phyloP scores from a whole-genome alignment of 2,888 invertebrate species.

The Crepidodera aurea region DNA sequence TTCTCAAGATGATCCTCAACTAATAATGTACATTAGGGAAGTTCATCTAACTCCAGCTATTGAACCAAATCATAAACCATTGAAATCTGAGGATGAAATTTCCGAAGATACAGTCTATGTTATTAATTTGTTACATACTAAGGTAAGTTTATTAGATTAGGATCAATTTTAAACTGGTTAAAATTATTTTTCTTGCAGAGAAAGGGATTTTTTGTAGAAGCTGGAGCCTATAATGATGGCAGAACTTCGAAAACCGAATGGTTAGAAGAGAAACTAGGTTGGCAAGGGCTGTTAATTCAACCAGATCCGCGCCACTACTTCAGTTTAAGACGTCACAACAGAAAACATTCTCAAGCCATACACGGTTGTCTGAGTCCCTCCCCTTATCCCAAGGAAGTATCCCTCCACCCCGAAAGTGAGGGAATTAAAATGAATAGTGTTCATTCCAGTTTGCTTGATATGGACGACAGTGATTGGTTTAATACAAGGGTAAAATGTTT shows the following conservation, averaged over 20 bases:
- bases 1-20: slow-evolving; percentile 76
- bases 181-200: slow-evolving; percentile 65
- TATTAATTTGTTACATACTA: slow-evolving; percentile 60
- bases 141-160: slow-evolving; percentile 53
- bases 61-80: slow-evolving; percentile 60
- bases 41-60: slow-evolving; percentile 68
- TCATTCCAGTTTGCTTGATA: slow-evolving; percentile 65
- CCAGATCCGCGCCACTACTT: slow-evolving; percentile 82
- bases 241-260: slow-evolving; percentile 73
- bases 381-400: slow-evolving; percentile 73
- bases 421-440: slow-evolving; percentile 61
- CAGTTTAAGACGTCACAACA: slow-evolving; percentile 67
- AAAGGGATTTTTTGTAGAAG: slow-evolving; percentile 78
- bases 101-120: slow-evolving; percentile 64
- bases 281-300: slow-evolving; percentile 80
- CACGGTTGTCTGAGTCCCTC: slow-evolving; percentile 84
- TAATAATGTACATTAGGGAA: slow-evolving; percentile 78
- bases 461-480: slow-evolving; percentile 66
- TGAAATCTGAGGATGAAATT: slow-evolving; percentile 53
- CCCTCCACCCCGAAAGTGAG: slow-evolving; percentile 58
- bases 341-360: slow-evolving; percentile 69
- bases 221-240: slow-evolving; percentile 68
- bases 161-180: not conserved
- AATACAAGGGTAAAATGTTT: slow-evolving; percentile 83
- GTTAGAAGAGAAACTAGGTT: slow-evolving; percentile 74